phyloP scores from a whole-genome alignment of 2,888 invertebrate species.

The Marronus borbonicus region DNA sequence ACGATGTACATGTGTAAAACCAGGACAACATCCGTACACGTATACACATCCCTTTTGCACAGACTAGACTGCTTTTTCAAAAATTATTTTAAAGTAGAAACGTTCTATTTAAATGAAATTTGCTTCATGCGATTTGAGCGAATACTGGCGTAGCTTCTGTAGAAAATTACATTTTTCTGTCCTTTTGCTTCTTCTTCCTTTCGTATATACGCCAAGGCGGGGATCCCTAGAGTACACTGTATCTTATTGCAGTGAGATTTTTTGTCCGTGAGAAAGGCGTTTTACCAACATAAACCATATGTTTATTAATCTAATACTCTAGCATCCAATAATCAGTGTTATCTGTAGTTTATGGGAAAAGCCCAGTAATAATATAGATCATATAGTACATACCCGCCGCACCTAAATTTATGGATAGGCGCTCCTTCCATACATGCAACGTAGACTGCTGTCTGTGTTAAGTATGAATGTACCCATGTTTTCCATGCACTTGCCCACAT shows the following conservation, averaged over 20 bases:
- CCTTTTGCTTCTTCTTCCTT: constrained; percentile 1
- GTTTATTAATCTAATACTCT: not conserved
- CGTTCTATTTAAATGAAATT: constrained; percentile 44
- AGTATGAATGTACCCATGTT: no score
- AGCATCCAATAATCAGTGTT: constrained; percentile 4
- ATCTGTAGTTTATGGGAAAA: constrained; percentile 13
- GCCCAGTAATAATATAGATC: not conserved
- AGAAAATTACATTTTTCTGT: constrained; percentile 36
- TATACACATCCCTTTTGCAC: constrained; percentile 4
- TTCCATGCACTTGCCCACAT: no score
- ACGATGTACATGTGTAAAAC: no score
- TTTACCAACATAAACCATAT: not conserved
- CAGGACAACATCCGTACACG: not conserved
- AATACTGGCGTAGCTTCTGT: constrained; percentile 23
- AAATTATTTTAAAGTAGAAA: constrained; percentile 42
- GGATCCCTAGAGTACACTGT: constrained; percentile 19
- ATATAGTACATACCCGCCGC: no score
- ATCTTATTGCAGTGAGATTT: constrained; percentile 28
- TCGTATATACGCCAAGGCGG: not conserved
- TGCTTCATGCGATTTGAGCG: constrained; percentile 30
- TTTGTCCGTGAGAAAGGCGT: not conserved
- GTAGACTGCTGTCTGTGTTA: no score
- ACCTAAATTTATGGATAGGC: no score
- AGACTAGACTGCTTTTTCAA: not conserved
- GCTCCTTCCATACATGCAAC: no score